Percentiles rank a stretch among this genome's conserved stretches.
Conservation (phyloP, 2,113 vertebrate genomes). For the Lutjanus erythropterus region DNA sequence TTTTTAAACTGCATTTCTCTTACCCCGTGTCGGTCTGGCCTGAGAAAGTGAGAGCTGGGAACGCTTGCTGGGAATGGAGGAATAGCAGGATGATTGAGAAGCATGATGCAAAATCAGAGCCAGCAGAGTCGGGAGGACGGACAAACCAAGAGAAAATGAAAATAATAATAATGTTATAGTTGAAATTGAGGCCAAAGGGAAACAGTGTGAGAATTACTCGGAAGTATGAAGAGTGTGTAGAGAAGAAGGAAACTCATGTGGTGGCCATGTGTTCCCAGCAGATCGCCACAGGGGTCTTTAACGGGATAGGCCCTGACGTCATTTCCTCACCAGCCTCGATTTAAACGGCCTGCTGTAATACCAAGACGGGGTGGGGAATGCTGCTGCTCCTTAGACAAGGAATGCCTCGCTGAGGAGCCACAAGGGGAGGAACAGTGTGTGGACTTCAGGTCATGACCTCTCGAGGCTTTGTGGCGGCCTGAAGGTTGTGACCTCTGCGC, state of each 20-base stretch:
- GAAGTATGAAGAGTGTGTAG: constrained; percentile 9
- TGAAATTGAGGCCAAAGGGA: constrained; percentile 20
- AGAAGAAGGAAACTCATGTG: constrained; percentile 53
- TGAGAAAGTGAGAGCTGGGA: background rate
- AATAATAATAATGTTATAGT: constrained; percentile 42
- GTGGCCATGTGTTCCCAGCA: constrained; percentile 69
- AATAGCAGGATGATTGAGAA: constrained; percentile 1
- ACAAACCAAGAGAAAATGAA: constrained; percentile 15
- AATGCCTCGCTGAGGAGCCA: constrained; percentile 17
- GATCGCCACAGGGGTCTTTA: constrained; percentile 53
- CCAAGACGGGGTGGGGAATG: constrained; percentile 12
- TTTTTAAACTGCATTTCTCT: constrained; percentile 22
- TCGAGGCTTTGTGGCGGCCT: background rate
- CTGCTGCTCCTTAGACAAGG: background rate
- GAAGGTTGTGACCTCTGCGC: constrained; percentile 1
- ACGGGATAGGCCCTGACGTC: constrained; percentile 38
- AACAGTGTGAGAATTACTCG: constrained; percentile 1
- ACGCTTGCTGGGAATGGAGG: constrained; percentile 1
- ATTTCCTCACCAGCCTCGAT: constrained; percentile 29
- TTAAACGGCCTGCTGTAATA: constrained; percentile 14
- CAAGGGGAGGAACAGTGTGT: background rate
- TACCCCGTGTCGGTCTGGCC: constrained; percentile 6
- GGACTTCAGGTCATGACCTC: constrained; percentile 19
- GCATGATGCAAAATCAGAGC: constrained; percentile 29
- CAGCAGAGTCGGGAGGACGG: background rate